phyloP scores from a whole-genome alignment of 64 coral and sea anemone genomes.

The Montipora capricornis region DNA sequence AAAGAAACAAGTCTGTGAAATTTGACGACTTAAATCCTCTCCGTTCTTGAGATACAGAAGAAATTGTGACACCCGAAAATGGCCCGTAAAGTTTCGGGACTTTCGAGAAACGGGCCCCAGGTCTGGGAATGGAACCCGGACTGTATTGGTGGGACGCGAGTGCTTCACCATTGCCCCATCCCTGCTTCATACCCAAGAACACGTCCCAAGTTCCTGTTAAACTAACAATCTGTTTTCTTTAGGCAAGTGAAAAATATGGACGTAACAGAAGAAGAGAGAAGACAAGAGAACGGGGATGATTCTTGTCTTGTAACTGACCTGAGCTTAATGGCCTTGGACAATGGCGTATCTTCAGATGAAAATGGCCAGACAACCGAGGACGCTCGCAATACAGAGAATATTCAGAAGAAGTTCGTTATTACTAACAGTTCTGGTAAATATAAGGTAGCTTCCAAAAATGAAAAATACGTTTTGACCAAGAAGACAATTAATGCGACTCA shows the following conservation, averaged over 20 bases:
- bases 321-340: not conserved
- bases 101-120: no score
- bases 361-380: not conserved
- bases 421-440: conserved; percentile 38
- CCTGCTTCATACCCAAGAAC: no score
- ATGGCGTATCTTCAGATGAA: conserved; percentile 1
- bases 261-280: not conserved
- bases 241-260: not conserved
- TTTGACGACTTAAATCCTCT: no score
- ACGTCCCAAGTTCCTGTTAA: no score
- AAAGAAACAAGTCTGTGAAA: no score
- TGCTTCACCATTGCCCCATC: no score
- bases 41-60: no score
- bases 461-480: not conserved
- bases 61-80: no score
- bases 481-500: conserved; percentile 32
- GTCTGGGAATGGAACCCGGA: no score
- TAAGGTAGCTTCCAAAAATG: conserved; percentile 31
- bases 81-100: no score
- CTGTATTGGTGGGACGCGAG: no score
- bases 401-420: conserved; percentile 36
- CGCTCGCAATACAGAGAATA: not conserved
- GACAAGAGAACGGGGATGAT: not conserved
- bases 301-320: not conserved
- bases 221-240: not conserved